Conservation (phyloP, 1,140 invertebrate genomes). For the Babylonia areolata region DNA sequence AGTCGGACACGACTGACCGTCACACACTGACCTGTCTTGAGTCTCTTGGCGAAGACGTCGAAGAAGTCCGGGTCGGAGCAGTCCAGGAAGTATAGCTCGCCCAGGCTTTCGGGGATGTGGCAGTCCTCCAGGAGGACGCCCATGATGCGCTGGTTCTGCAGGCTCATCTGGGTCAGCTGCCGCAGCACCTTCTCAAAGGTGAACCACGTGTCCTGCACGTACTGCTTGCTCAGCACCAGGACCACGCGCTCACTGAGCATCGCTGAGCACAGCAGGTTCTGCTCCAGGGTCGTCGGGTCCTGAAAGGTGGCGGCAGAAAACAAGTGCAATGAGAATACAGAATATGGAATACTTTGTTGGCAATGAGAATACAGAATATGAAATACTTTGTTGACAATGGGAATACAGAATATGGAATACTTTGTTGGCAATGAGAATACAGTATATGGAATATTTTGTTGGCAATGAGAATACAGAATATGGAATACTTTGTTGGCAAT, state of each 20-base stretch:
- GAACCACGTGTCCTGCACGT: conserved; percentile 63
- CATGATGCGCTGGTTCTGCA: conserved; percentile 67
- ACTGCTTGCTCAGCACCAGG: conserved; percentile 62
- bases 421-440: no score
- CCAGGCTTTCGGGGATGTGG: conserved; percentile 64
- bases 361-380: no score
- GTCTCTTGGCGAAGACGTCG: conserved; percentile 54
- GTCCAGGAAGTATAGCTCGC: conserved; percentile 60
- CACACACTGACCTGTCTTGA: conserved; percentile 59
- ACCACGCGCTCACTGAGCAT: conserved; percentile 71
- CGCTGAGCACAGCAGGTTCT: conserved; percentile 66
- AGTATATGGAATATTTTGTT: no score
- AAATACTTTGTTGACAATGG: no score
- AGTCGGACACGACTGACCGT: no score
- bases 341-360: no score
- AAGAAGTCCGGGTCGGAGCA: conserved; percentile 63
- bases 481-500: no score
- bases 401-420: no score
- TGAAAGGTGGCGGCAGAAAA: no score
- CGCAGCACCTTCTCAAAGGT: conserved; percentile 65
- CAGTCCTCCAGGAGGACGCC: conserved; percentile 65
- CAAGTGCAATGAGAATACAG: no score
- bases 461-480: no score
- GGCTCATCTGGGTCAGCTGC: conserved; percentile 63
- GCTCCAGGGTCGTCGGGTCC: conserved; percentile 44